A percentile compares a stretch with the other conserved stretches of the same genome.
phyloP scores from a whole-genome alignment of 2,113 vertebrate species.

The Pelecanoides urinatrix region DNA sequence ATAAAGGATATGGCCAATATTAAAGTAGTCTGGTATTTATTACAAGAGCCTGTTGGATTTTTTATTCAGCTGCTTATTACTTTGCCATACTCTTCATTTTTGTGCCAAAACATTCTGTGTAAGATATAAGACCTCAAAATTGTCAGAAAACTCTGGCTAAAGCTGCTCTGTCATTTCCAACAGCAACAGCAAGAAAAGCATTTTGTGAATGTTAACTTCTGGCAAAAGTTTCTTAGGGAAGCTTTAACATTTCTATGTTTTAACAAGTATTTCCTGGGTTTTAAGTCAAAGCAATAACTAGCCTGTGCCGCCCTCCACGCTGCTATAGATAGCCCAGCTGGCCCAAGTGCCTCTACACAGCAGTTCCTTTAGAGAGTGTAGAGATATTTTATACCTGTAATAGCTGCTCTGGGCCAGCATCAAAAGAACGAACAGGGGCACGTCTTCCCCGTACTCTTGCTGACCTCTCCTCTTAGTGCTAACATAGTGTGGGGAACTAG shows the following conservation, averaged over 20 bases:
- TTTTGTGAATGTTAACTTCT: neutral
- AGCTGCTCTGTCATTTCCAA: neutral
- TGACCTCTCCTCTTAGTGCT: neutral
- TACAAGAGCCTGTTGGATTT: neutral
- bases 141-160: neutral
- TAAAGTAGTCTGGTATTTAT: neutral
- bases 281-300: neutral
- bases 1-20: neutral
- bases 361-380: neutral
- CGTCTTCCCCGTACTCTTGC: neutral
- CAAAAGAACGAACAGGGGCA: neutral
- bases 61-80: neutral
- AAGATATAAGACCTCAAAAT: neutral
- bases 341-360: neutral
- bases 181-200: neutral
- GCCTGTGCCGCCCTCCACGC: neutral
- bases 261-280: neutral
- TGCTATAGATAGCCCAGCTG: neutral
- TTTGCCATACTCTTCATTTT: neutral
- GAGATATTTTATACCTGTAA: neutral
- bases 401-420: neutral
- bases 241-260: neutral
- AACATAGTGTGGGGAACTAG: rapidly evolving
- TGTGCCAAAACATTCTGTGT: neutral
- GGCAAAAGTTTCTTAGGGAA: neutral